Evolutionary conservation across 2,113 vertebrate genomes (phyloP), one percentile per base, ranked within the genome.

Genomic region (Chauna torquata): DNA sequence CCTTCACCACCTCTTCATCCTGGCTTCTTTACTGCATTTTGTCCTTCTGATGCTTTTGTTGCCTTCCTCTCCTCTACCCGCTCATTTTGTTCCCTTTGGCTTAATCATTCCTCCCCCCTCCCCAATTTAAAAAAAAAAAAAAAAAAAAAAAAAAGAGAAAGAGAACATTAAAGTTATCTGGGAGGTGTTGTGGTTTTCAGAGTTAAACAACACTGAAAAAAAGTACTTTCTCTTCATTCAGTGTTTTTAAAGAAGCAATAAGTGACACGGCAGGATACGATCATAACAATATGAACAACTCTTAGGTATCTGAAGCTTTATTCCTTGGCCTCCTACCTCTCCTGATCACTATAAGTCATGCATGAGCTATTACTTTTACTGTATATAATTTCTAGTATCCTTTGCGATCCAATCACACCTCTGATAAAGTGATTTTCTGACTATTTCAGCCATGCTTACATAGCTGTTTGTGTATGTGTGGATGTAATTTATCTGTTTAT

Each of bases 401-500:
- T 97, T 96, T 95, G 90, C 96, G 95, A 96, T 96, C 94, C 92
- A 97, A 97, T 97, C 96, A 93, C 68, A 88, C 91, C 75, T 77
- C 86, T 79, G 86, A 95, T 88, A 97, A 95, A 94, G 90, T 92
- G 88, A 95, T 97, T 98, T 98, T 96, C 91, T 90, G 91, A 94
- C 83, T 95, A 58, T 92, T 95, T 94, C 94, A 91, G 95, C 86
- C 71, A 83, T 89, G 88, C 96, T 96, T 96, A 92, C 94, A 82
- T 82, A 77, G 91, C 75, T 97, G 95, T 93, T 98, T 97, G 90
- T 93, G 50, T 93, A 68, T 44, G 58, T 95, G 82, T 86, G 42
- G 92, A 84, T 92, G 83, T 82, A 96, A 98, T 97, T 97, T 96
- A 97, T 97, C 96, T 97, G 96, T 98, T 98, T 97, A 93, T 97